Evolutionary conservation across 2,888 invertebrate genomes (phyloP), one percentile per base, ranked within the genome.

Genomic region (Lypha dubia): DNA sequence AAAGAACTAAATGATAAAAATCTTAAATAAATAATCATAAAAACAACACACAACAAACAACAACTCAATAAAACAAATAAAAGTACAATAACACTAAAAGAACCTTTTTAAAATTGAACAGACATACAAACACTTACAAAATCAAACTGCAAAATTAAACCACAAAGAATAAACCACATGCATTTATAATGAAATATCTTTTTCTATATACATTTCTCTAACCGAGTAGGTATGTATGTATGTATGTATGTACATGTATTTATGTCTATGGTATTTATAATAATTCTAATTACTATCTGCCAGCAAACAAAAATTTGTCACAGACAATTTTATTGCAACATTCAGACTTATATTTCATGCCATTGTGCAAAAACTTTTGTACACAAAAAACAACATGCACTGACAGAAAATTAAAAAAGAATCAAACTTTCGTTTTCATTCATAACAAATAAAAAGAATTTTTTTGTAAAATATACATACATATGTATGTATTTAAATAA

Each of bases 71-170:
- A 73, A 63, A 65, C 68, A 71, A 77, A 79, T 63, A 60, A 85
- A 76, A 81, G 63, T 17, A 73, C 35, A 88, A 71, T 87, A 86
- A 88, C 88, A 89, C 63, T 84, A 63, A 51, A 84, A 74, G 87
- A 83, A 44, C 2, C 17, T 15, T 44, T 49, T 35, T 13, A 38
- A 24, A 56, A 51, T 51, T 24, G 13, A 38, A 41, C 13, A 70
- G 53, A 65, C 6, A 22, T 32, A 20, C 1, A 65, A 9, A n/a
- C n/a, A n/a, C n/a, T n/a, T n/a, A n/a, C n/a, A n/a, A n/a, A n/a
- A n/a, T n/a, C 41, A 56, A 24, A 15, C 17, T 17, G 5, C 53
- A 41, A 20, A 58, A 53, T 22, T 22, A 20, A 15, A 28, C 28
- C 5, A 28, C 5, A 28, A 28, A 28, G 5, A 28, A 28, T n/a